Evolutionary conservation across 2,113 vertebrate genomes (phyloP).

Genomic region (Triplophysa tibetana): DNA sequence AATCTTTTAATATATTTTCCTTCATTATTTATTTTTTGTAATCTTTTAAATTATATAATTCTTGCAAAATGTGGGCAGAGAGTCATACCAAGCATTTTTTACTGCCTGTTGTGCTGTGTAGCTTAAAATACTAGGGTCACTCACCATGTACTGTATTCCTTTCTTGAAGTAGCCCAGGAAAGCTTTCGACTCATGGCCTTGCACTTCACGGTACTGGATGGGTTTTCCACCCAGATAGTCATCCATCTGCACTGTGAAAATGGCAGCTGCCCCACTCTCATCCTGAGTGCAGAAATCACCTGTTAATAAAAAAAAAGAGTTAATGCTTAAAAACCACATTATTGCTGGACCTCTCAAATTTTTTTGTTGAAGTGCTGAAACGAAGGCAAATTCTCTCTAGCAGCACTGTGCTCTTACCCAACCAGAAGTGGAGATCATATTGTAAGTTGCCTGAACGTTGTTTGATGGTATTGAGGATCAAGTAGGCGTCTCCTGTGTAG

Average conservation of each 20-base stretch:
- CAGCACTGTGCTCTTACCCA: slow-evolving; percentile 77
- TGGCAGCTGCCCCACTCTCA: slow-evolving; percentile 92
- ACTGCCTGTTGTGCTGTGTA: too few relatives aligned
- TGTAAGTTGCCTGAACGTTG: slow-evolving; percentile 87
- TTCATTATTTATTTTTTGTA: too few relatives aligned
- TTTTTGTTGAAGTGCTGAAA: not conserved
- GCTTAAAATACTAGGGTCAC: slow-evolving; percentile 30
- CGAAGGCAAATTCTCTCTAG: not conserved
- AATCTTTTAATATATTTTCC: too few relatives aligned
- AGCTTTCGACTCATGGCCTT: slow-evolving; percentile 87
- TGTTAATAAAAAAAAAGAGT: slow-evolving; percentile 52
- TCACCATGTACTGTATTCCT: slow-evolving; percentile 94
- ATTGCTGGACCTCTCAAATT: not conserved
- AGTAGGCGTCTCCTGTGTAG: slow-evolving; percentile 91
- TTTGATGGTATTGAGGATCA: slow-evolving; percentile 91
- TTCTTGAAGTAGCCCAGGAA: slow-evolving; percentile 97
- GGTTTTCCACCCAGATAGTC: slow-evolving; percentile 90
- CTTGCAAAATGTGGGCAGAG: too few relatives aligned
- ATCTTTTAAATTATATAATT: too few relatives aligned
- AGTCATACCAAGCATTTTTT: too few relatives aligned
- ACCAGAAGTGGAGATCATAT: slow-evolving; percentile 96
- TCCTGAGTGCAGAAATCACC: slow-evolving; percentile 91
- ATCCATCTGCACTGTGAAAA: slow-evolving; percentile 96
- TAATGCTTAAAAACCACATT: not conserved
- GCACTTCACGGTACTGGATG: slow-evolving; percentile 91